A percentile compares a stretch with the other conserved stretches of the same genome.
These are phyloP conservation scores for Brachionus paranguensis DNA, from an alignment of 1,140 invertebrate species.

Conservation along the genomic window DNA sequence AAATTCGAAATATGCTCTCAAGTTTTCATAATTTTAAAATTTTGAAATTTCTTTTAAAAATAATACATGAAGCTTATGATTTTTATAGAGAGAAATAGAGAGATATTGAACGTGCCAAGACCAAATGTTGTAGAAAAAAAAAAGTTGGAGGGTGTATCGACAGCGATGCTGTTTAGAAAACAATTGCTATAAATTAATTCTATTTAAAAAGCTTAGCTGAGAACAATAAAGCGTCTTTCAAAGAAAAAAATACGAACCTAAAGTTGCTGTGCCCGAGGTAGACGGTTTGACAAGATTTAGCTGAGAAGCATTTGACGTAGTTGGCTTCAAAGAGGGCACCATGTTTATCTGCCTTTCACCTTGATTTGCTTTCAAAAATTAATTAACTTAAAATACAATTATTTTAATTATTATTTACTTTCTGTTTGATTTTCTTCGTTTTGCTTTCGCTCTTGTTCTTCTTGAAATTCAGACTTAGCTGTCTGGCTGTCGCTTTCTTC, in stretches of 20 bases:
- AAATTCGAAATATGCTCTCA: not conserved
- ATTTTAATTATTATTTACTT: not conserved
- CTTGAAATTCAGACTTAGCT: not conserved
- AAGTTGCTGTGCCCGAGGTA: not conserved
- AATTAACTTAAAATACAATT: not conserved
- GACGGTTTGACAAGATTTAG: not conserved
- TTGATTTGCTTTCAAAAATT: not conserved
- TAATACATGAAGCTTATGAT: not conserved
- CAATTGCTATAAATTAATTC: not conserved
- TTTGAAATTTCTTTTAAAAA: not conserved
- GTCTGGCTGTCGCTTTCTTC: not conserved
- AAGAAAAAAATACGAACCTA: not conserved
- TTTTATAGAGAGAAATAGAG: not conserved
- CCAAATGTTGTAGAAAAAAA: not conserved
- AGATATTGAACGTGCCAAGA: not conserved
- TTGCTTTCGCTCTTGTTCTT: not conserved
- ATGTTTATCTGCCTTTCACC: not conserved
- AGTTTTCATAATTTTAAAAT: not conserved
- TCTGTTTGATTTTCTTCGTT: not conserved
- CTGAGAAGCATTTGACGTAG: not conserved
- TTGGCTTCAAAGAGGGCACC: not conserved
- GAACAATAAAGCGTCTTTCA: constrained; percentile 11
- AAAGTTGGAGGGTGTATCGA: not conserved
- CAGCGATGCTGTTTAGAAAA: not conserved
- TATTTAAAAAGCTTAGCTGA: not conserved